These are phyloP conservation scores for Syngnathoides biaculeatus DNA, from an alignment of 2,113 vertebrate genomes.

Conservation along the genomic window DNA sequence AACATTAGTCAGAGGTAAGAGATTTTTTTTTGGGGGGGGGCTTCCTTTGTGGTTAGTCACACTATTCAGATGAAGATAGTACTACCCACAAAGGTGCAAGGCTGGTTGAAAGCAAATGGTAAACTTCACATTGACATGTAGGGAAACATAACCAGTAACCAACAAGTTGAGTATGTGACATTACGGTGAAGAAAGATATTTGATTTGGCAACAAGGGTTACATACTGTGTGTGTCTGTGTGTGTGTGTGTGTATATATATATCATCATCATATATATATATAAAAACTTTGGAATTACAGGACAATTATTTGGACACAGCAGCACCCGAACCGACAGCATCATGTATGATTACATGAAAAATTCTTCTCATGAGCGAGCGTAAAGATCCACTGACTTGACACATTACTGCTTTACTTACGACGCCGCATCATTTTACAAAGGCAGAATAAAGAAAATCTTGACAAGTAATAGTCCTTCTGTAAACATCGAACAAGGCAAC, in stretches of 20 bases:
- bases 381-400: neutral
- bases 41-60: neutral
- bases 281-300: neutral
- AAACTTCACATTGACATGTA: conserved; percentile 10
- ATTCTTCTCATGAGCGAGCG: neutral
- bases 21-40: no score
- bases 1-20: no score
- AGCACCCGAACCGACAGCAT: neutral
- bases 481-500: conserved; percentile 48
- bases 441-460: neutral
- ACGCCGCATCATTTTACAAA: conserved; percentile 23
- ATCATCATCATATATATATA: no score
- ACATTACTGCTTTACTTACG: conserved; percentile 36
- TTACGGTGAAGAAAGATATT: conserved; percentile 13
- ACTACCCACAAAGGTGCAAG: conserved; percentile 5
- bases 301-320: neutral
- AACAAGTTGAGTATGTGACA: conserved; percentile 16
- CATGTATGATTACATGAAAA: neutral
- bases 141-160: conserved; percentile 15
- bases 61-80: conserved; percentile 11
- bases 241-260: no score
- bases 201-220: conserved; percentile 29
- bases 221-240: no score
- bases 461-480: conserved; percentile 3
- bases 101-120: conserved; percentile 17